Evolutionary conservation across 2,888 invertebrate species (phyloP).

Genomic region (Lepetodrilus schrolli): DNA sequence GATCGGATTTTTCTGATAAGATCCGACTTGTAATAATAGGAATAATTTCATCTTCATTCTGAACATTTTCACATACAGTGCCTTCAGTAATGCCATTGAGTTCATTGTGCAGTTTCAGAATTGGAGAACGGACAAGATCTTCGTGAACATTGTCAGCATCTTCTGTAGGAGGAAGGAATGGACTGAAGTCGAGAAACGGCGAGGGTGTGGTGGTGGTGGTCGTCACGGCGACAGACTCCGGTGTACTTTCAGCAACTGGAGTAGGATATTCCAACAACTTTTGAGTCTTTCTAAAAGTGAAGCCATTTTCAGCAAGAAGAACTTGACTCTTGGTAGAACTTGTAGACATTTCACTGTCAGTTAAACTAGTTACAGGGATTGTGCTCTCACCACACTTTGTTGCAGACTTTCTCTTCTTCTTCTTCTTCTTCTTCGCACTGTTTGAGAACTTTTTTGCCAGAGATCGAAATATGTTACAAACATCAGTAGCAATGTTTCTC

Average conservation of each 20-base stretch:
- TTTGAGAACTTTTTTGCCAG: slow-evolving; percentile 5
- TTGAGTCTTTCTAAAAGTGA: slow-evolving; percentile 1
- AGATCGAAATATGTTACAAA: background rate
- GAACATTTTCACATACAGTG: slow-evolving; percentile 9
- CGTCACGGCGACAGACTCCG: background rate
- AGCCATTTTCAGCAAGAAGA: background rate
- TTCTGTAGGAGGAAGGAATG: background rate
- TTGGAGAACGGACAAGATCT: background rate
- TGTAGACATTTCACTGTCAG: too few species aligned
- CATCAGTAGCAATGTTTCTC: background rate
- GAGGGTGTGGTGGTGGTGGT: background rate
- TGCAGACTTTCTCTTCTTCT: background rate
- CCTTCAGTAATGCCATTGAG: background rate
- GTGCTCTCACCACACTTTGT: too few species aligned
- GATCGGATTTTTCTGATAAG: background rate
- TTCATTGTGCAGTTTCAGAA: background rate
- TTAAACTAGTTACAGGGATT: too few species aligned
- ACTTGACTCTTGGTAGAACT: too few species aligned
- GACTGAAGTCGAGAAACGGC: background rate
- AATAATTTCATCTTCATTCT: background rate
- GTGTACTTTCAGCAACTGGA: background rate
- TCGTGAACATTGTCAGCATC: background rate
- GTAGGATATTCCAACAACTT: background rate
- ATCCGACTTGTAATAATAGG: too few species aligned
- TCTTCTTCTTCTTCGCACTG: background rate